Percentiles rank a stretch among this genome's conserved stretches.
Conservation (phyloP, 2,797 vertebrate species). For the Etheostoma perlongum region DNA sequence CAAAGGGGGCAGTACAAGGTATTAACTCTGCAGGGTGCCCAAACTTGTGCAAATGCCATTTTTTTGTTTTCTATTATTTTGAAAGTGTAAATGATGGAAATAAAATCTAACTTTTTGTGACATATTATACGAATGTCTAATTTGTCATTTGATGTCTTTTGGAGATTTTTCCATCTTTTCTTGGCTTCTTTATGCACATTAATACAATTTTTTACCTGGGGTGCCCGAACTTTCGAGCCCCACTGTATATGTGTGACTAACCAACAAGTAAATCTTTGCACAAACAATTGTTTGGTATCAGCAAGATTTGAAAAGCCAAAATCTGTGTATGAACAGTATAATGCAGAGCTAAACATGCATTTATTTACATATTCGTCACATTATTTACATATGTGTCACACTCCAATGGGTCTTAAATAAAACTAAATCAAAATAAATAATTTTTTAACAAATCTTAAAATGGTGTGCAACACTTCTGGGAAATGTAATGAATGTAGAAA, state of each 20-base stretch:
- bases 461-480: not conserved
- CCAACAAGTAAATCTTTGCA: not conserved
- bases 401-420: not conserved
- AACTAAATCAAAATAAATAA: fast-evolving
- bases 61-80: too few species aligned
- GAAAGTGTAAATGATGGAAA: too few species aligned
- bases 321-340: not conserved
- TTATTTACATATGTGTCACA: not conserved
- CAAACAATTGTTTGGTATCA: not conserved
- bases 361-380: not conserved
- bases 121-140: too few species aligned
- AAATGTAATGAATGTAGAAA: not conserved
- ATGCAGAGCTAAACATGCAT: not conserved
- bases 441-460: not conserved
- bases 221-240: too few species aligned
- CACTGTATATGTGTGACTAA: not conserved
- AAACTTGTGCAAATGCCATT: too few species aligned
- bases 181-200: too few species aligned
- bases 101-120: too few species aligned
- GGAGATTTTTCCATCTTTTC: too few species aligned
- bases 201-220: too few species aligned
- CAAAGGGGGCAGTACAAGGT: too few species aligned
- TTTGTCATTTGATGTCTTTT: too few species aligned
- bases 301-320: not conserved
- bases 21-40: too few species aligned